phyloP scores from a whole-genome alignment of 2,797 vertebrate genomes.

The Serranus cabrilla region DNA sequence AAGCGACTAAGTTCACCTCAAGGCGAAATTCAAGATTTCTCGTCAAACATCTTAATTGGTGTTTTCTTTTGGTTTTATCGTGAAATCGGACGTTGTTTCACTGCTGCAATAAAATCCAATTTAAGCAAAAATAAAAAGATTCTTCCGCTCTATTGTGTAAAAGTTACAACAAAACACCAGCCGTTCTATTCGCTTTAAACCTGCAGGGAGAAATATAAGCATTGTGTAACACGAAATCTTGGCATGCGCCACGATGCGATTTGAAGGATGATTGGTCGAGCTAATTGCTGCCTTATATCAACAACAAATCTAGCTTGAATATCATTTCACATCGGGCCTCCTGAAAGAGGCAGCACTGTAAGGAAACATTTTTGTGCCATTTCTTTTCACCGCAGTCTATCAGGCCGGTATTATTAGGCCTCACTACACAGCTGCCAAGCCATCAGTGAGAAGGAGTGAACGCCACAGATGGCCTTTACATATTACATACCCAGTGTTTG shows the following conservation, averaged over 20 bases:
- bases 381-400: slow-evolving; percentile 70
- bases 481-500: slow-evolving; percentile 66
- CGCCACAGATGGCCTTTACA: slow-evolving; percentile 71
- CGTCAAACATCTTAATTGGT: not conserved
- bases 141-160: not conserved
- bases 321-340: slow-evolving; percentile 54
- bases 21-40: not conserved
- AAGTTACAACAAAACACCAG: slow-evolving; percentile 13
- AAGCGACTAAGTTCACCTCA: not conserved
- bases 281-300: slow-evolving; percentile 73
- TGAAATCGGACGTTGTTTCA: not conserved
- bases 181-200: slow-evolving; percentile 28
- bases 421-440: slow-evolving; percentile 67
- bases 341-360: slow-evolving; percentile 50
- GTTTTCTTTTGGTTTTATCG: slow-evolving; percentile 7
- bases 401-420: slow-evolving; percentile 63
- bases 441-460: slow-evolving; percentile 62
- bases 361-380: slow-evolving; percentile 60
- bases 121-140: not conserved
- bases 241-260: slow-evolving; percentile 33
- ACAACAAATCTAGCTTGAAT: slow-evolving; percentile 61
- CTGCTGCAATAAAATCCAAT: not conserved
- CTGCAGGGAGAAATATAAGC: slow-evolving; percentile 45
- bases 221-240: slow-evolving; percentile 46
- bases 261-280: slow-evolving; percentile 64